Evolutionary conservation across 2,888 invertebrate species (phyloP).

Genomic region (Tetropium fuscum): DNA sequence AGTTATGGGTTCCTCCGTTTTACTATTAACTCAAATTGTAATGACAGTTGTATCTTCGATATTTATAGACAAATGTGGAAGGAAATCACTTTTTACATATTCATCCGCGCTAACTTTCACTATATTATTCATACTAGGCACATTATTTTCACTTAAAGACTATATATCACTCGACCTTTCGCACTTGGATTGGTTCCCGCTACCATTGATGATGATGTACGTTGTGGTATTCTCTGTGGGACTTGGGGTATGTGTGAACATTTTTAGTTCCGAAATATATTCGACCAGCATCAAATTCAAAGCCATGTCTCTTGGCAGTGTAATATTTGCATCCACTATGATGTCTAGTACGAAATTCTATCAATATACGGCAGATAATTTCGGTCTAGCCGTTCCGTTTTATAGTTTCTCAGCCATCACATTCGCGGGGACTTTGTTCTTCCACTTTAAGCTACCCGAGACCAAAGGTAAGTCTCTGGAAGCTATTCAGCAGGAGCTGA

Average conservation of each 20-base stretch:
- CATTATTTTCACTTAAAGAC: conserved; percentile 50
- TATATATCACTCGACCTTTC: conserved; percentile 45
- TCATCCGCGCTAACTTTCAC: conserved; percentile 50
- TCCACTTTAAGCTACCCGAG: conserved; percentile 55
- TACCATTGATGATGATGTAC: conserved; percentile 52
- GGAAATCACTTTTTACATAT: conserved; percentile 50
- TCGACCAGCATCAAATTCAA: conserved; percentile 56
- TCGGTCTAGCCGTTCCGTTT: conserved; percentile 55
- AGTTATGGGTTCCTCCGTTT: conserved; percentile 62
- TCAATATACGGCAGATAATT: conserved; percentile 48
- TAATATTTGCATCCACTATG: conserved; percentile 47
- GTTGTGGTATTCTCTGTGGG: conserved; percentile 51
- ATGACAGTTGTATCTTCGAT: conserved; percentile 52
- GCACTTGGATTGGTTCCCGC: conserved; percentile 49
- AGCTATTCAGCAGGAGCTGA: conserved; percentile 52
- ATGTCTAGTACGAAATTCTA: conserved; percentile 53
- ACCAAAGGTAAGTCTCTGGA: conserved; percentile 55
- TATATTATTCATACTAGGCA: conserved; percentile 47
- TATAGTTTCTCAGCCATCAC: conserved; percentile 49
- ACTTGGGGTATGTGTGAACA: conserved; percentile 47
- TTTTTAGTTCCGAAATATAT: conserved; percentile 56
- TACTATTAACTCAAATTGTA: conserved; percentile 63
- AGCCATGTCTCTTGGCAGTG: conserved; percentile 49
- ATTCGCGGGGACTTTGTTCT: conserved; percentile 51
- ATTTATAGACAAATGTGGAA: conserved; percentile 55